phyloP scores from a whole-genome alignment of 2,888 invertebrate genomes.

The Catonia carolina region DNA sequence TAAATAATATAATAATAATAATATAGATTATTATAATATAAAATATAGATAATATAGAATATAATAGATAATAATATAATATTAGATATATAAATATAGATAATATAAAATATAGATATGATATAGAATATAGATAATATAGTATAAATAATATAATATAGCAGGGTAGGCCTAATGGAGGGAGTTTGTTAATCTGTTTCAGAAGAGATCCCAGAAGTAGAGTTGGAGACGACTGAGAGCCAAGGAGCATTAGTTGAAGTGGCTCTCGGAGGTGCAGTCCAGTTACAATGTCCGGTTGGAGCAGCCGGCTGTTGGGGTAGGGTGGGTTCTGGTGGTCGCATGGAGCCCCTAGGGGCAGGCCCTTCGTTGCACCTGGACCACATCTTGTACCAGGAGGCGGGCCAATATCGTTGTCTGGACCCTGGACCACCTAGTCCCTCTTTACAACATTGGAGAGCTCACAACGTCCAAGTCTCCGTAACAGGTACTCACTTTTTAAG shows the following conservation, averaged over 20 bases:
- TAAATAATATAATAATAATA: too few species aligned
- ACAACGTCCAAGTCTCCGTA: conserved; percentile 45
- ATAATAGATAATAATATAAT: too few species aligned
- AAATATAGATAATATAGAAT: too few species aligned
- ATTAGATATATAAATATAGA: too few species aligned
- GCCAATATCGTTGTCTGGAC: conserved; percentile 64
- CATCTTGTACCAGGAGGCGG: conserved; percentile 69
- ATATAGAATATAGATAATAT: too few species aligned
- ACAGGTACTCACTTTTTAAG: conserved; percentile 41
- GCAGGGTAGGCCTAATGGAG: too few species aligned
- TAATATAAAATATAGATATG: too few species aligned
- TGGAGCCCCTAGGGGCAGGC: conserved; percentile 48
- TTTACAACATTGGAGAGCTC: conserved; percentile 37
- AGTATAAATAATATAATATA: too few species aligned
- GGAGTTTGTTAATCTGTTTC: too few species aligned
- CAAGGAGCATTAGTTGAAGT: conserved; percentile 63
- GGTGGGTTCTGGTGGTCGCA: conserved; percentile 42
- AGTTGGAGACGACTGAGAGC: conserved; percentile 70
- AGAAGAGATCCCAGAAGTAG: conserved; percentile 40
- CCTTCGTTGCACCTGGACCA: conserved; percentile 59
- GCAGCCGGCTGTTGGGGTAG: conserved; percentile 55
- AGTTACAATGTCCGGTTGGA: conserved; percentile 77
- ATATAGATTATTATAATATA: too few species aligned
- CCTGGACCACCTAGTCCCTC: conserved; percentile 46
- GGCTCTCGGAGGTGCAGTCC: conserved; percentile 78